These are phyloP conservation scores for Neotoma lepida DNA, from an alignment of 2,113 vertebrate species.

Conservation along the genomic window DNA sequence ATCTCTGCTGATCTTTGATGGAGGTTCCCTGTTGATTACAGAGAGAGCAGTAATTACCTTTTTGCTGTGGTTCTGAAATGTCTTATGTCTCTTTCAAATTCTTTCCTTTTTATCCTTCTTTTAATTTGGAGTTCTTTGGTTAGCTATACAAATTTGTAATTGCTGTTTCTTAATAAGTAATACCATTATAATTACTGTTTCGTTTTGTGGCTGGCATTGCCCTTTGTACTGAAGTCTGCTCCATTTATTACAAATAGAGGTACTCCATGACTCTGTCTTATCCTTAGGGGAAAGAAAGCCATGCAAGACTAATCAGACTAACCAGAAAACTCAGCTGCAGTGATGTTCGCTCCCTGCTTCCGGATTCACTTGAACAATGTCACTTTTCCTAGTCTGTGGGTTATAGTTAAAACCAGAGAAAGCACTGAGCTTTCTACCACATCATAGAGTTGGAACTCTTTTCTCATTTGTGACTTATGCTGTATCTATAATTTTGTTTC, in stretches of 20 bases:
- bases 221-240: neutral
- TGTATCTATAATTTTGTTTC: neutral
- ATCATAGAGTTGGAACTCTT: neutral
- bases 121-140: constrained; percentile 1
- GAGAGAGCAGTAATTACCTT: neutral
- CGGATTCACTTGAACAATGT: neutral
- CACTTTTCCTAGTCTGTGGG: neutral
- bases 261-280: neutral
- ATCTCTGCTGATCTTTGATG: neutral
- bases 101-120: neutral
- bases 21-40: neutral
- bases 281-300: neutral
- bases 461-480: neutral
- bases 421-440: neutral
- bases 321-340: neutral
- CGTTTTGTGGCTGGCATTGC: neutral
- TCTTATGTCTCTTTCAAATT: neutral
- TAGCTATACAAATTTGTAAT: neutral
- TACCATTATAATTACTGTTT: neutral
- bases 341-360: neutral
- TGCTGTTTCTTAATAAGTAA: neutral
- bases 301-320: too few relatives aligned
- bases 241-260: neutral
- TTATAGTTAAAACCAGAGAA: neutral
- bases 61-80: neutral